Percentiles rank a stretch among this genome's conserved stretches.
phyloP scores from a whole-genome alignment of 2,797 vertebrate species.

The Mycteria americana region DNA sequence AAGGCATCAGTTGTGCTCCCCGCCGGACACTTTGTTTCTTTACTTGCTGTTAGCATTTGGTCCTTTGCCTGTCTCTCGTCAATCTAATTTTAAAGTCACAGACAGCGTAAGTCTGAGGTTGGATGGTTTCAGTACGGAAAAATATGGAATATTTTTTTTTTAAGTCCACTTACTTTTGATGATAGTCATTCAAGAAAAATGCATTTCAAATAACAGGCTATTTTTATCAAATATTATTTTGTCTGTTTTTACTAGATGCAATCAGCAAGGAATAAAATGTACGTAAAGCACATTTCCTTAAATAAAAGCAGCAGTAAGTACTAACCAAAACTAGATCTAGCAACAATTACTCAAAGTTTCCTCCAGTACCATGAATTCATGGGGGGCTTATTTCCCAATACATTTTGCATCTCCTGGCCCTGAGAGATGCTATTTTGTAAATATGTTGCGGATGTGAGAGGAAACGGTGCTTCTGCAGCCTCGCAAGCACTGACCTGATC shows the following conservation, averaged over 20 bases:
- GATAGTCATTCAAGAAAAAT: not conserved
- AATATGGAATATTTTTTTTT: not conserved
- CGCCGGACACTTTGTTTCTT: not conserved
- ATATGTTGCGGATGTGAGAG: not conserved
- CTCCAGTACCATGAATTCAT: not conserved
- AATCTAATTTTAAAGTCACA: not conserved
- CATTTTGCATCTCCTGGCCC: not conserved
- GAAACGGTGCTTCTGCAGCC: not conserved
- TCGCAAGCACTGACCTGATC: not conserved
- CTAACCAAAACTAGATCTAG: not conserved
- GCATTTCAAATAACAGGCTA: not conserved
- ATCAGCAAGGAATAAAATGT: not conserved
- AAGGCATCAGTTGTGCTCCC: not conserved
- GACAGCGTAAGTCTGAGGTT: not conserved
- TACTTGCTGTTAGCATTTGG: not conserved
- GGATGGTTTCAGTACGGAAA: not conserved
- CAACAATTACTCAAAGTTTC: not conserved
- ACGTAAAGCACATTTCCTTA: not conserved
- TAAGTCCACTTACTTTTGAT: not conserved
- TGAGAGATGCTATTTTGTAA: not conserved
- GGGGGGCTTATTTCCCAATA: not conserved
- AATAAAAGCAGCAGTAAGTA: not conserved
- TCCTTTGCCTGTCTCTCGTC: not conserved
- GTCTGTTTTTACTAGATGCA: not conserved
- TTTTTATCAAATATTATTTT: not conserved